Conservation (phyloP, 2,888 invertebrate genomes). For the Synergus itoensis region DNA sequence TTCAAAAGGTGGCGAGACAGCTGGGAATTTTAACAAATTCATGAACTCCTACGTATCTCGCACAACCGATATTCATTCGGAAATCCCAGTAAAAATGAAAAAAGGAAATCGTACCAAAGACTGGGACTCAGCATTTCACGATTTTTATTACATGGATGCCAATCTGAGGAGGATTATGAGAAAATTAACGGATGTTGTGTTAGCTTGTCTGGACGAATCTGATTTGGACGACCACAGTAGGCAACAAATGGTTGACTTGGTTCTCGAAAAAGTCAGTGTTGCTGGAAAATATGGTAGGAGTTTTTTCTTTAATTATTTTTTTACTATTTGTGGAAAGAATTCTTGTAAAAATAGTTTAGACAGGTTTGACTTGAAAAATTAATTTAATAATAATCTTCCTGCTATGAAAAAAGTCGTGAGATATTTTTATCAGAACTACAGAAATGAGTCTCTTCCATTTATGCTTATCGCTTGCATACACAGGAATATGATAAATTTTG, state of each 20-base stretch:
- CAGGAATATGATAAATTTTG: background rate
- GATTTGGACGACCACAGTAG: background rate
- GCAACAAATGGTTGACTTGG: constrained; percentile 1
- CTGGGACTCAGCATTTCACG: constrained; percentile 27
- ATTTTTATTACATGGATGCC: constrained; percentile 29
- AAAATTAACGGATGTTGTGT: constrained; percentile 17
- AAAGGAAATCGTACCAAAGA: constrained; percentile 14
- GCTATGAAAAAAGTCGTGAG: background rate
- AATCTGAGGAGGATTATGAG: constrained; percentile 24
- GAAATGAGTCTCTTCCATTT: background rate
- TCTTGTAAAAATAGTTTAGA: too few species aligned
- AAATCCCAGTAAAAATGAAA: constrained; percentile 25
- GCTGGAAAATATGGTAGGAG: constrained; percentile 37
- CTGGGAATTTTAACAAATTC: constrained; percentile 1
- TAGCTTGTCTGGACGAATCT: constrained; percentile 1
- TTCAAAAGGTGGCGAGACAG: background rate
- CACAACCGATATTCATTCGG: constrained; percentile 5
- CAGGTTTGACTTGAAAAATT: too few species aligned
- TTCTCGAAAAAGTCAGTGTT: constrained; percentile 23
- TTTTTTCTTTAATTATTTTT: background rate
- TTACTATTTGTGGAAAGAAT: background rate
- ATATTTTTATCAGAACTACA: background rate
- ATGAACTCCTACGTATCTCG: constrained; percentile 16
- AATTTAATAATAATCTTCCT: too few species aligned
- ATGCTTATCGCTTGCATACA: background rate